A percentile compares a stretch with the other conserved stretches of the same genome.
Conservation (phyloP, 1,140 invertebrate species). For the Chironomus striatipennis region DNA sequence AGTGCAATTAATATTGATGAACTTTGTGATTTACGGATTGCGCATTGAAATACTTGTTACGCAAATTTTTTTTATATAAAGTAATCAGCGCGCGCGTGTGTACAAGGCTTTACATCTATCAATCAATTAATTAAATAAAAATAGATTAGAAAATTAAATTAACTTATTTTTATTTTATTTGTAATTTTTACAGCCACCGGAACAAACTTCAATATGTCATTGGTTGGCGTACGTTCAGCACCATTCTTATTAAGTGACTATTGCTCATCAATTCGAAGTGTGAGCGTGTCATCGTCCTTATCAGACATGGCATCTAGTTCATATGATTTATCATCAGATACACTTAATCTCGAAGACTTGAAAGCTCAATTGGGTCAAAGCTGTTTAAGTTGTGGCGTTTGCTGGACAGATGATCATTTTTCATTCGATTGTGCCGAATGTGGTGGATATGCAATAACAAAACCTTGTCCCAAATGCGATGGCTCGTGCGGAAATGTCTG, state of each 20-base stretch:
- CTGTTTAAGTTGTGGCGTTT: constrained; percentile 73
- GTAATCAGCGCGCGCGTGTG: neutral
- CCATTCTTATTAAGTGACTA: constrained; percentile 11
- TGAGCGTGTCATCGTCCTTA: constrained; percentile 38
- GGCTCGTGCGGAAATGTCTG: constrained; percentile 63
- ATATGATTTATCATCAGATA: constrained; percentile 40
- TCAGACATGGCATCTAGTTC: constrained; percentile 39
- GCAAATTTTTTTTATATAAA: neutral
- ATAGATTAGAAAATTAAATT: neutral
- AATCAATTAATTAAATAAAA: neutral
- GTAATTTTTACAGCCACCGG: neutral
- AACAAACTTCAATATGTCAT: neutral
- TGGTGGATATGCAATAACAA: constrained; percentile 66
- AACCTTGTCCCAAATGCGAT: constrained; percentile 69
- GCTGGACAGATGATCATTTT: constrained; percentile 71
- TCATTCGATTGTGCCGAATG: constrained; percentile 73
- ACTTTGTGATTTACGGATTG: neutral
- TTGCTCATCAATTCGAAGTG: constrained; percentile 28
- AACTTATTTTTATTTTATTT: neutral
- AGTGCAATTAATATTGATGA: no score
- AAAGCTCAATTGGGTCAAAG: constrained; percentile 56
- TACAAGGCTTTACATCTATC: neutral
- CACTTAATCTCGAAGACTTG: constrained; percentile 62
- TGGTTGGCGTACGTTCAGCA: neutral
- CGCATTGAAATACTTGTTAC: neutral